Conservation (phyloP, 2,113 vertebrate genomes). For the Oriolus oriolus region DNA sequence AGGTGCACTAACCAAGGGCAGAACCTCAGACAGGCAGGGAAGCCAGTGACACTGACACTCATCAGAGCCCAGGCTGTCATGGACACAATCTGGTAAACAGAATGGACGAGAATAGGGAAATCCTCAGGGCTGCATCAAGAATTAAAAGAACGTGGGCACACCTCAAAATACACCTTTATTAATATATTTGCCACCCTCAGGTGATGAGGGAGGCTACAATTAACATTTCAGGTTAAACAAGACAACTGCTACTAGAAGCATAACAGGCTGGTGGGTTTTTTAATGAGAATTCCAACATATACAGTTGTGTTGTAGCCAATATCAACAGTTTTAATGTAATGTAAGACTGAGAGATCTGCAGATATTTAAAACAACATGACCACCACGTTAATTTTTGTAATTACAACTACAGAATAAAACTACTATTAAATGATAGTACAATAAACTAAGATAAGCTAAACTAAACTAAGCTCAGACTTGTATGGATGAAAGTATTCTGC, state of each 20-base stretch:
- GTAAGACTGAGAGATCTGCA: not conserved
- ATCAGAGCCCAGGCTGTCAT: not conserved
- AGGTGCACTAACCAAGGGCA: not conserved
- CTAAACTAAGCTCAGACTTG: not conserved
- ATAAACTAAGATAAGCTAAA: not conserved
- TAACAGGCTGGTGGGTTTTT: not conserved
- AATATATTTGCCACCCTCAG: not conserved
- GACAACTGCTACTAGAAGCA: not conserved
- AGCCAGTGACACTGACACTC: not conserved
- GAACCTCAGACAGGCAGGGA: not conserved
- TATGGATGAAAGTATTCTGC: not conserved
- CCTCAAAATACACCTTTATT: not conserved
- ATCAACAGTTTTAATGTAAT: not conserved
- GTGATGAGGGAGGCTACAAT: not conserved
- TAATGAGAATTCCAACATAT: not conserved
- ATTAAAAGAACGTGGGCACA: not conserved
- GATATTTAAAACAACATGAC: not conserved
- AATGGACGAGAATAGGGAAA: rapidly evolving
- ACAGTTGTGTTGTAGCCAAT: not conserved
- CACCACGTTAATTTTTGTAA: not conserved
- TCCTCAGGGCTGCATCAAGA: not conserved
- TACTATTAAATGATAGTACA: not conserved
- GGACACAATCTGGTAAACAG: not conserved
- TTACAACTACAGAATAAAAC: not conserved
- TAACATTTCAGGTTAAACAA: not conserved